These are phyloP conservation scores for Caenorhabditis afra DNA, from an alignment of 2,888 invertebrate species.

Conservation along the genomic window DNA sequence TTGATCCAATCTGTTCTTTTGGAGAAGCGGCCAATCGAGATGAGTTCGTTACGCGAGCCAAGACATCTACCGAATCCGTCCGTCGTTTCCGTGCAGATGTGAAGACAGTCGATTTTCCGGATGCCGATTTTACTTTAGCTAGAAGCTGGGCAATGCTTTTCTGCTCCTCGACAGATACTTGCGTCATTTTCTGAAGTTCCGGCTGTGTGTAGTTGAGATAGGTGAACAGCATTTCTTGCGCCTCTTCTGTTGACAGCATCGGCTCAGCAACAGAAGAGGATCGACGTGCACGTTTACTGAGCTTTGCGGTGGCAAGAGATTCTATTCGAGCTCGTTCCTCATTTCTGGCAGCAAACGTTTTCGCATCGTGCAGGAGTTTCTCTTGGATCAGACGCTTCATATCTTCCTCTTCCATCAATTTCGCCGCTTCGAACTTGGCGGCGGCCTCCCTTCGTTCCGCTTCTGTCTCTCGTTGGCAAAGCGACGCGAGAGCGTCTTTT, in stretches of 20 bases:
- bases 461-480: slow-evolving; percentile 27
- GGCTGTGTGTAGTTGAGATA: slow-evolving; percentile 17
- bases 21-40: too few relatives aligned
- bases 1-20: too few relatives aligned
- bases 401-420: too few relatives aligned
- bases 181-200: slow-evolving; percentile 1
- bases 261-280: background rate
- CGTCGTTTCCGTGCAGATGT: too few relatives aligned
- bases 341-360: background rate
- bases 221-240: slow-evolving; percentile 24
- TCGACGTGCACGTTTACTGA: background rate
- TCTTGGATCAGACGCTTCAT: too few relatives aligned
- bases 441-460: slow-evolving; percentile 5
- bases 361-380: too few relatives aligned
- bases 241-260: slow-evolving; percentile 7
- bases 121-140: background rate
- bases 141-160: background rate
- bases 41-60: too few relatives aligned
- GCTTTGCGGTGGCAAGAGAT: background rate
- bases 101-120: too few relatives aligned
- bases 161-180: background rate
- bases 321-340: background rate
- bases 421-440: background rate
- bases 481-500: slow-evolving; percentile 28
- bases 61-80: too few relatives aligned